phyloP scores from a whole-genome alignment of 2,888 invertebrate genomes.

The Calameuta filiformis region DNA sequence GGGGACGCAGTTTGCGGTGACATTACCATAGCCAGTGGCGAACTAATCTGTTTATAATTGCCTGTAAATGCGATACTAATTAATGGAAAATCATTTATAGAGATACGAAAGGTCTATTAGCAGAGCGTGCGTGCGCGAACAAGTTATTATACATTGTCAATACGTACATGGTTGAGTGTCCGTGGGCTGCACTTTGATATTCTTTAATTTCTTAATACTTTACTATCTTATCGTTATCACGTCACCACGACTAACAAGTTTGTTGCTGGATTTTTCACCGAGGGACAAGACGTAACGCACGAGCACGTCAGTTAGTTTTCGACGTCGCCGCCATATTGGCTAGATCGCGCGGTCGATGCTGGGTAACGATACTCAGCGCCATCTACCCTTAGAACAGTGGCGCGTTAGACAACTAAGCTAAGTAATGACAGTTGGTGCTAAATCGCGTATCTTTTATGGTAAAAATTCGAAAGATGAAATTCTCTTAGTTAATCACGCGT shows the following conservation, averaged over 20 bases:
- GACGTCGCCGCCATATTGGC: background rate
- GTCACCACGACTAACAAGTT: background rate
- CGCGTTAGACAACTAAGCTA: background rate
- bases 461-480: background rate
- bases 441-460: background rate
- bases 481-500: no score
- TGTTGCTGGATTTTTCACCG: background rate
- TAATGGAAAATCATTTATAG: slow-evolving; percentile 50
- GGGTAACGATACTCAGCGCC: background rate
- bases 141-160: background rate
- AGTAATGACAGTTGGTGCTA: background rate
- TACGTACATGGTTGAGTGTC: background rate
- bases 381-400: background rate
- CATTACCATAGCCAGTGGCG: slow-evolving; percentile 37
- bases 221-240: background rate
- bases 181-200: background rate
- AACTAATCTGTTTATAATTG: slow-evolving; percentile 62
- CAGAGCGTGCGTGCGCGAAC: background rate
- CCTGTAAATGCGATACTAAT: slow-evolving; percentile 51
- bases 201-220: background rate
- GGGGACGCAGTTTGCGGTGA: slow-evolving; percentile 24
- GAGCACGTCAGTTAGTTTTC: background rate
- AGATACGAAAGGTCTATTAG: slow-evolving; percentile 15
- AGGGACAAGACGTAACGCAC: background rate
- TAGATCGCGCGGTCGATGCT: background rate